phyloP scores from a whole-genome alignment of 1,140 invertebrate genomes.

The Hylaeus volcanicus region DNA sequence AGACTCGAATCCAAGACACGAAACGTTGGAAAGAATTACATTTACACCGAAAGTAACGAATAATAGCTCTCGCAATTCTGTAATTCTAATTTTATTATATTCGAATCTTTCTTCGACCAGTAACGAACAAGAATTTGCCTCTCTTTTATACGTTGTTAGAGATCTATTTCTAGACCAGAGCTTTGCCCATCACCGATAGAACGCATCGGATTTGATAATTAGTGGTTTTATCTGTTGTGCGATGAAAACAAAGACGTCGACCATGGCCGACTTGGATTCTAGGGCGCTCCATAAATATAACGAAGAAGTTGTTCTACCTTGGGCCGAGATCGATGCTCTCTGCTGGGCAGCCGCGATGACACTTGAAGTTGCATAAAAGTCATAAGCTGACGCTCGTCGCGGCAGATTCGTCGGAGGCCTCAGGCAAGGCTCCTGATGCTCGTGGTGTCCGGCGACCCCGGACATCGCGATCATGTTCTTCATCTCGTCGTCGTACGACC shows the following conservation, averaged over 20 bases:
- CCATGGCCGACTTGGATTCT: neutral
- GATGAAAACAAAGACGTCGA: neutral
- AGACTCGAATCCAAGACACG: too few relatives aligned
- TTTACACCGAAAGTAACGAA: too few relatives aligned
- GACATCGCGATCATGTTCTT: slow-evolving; percentile 75
- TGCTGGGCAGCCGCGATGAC: slow-evolving; percentile 72
- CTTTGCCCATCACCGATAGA: too few relatives aligned
- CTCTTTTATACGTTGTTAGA: too few relatives aligned
- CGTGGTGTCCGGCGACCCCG: slow-evolving; percentile 62
- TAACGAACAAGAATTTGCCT: too few relatives aligned
- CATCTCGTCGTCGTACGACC: slow-evolving; percentile 90
- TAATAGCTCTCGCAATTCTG: too few relatives aligned
- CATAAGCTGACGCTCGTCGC: slow-evolving; percentile 89
- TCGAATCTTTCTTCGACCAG: too few relatives aligned
- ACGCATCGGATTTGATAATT: too few relatives aligned
- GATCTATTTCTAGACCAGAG: too few relatives aligned
- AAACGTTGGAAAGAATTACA: too few relatives aligned
- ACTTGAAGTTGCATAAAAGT: slow-evolving; percentile 83
- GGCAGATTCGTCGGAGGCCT: slow-evolving; percentile 85
- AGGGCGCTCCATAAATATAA: neutral
- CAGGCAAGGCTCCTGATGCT: slow-evolving; percentile 80
- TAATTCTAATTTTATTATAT: too few relatives aligned
- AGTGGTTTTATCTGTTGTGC: too few relatives aligned
- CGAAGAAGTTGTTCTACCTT: slow-evolving; percentile 63
- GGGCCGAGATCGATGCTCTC: slow-evolving; percentile 73